Conservation (phyloP, 1,140 invertebrate genomes). For the Drosophila gunungcola region DNA sequence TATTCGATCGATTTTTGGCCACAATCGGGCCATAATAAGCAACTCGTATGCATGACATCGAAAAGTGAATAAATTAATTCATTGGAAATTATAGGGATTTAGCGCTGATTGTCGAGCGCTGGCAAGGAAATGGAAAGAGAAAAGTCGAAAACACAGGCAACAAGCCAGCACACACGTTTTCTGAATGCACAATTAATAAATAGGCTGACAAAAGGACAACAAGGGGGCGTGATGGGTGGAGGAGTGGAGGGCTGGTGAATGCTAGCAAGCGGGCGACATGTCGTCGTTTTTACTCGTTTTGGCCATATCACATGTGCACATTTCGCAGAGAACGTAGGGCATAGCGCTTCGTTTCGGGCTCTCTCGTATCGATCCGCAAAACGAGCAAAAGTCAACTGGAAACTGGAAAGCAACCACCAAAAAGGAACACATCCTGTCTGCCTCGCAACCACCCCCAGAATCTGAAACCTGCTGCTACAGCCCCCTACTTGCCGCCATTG, state of each 20-base stretch:
- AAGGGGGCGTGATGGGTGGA: slow-evolving; percentile 2
- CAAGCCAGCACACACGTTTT: slow-evolving; percentile 57
- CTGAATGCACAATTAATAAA: slow-evolving; percentile 80
- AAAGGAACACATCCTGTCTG: slow-evolving; percentile 48
- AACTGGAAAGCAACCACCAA: slow-evolving; percentile 79
- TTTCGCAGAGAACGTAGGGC: slow-evolving; percentile 50
- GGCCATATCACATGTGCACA: slow-evolving; percentile 76
- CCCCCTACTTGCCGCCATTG: slow-evolving; percentile 52
- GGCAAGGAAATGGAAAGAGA: slow-evolving; percentile 2
- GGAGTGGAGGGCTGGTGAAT: not conserved
- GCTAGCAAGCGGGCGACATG: slow-evolving; percentile 21
- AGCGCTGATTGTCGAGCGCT: slow-evolving; percentile 43
- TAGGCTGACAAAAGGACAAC: slow-evolving; percentile 68
- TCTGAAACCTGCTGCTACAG: not conserved
- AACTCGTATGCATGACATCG: slow-evolving; percentile 49
- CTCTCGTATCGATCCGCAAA: slow-evolving; percentile 67
- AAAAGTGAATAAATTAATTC: slow-evolving; percentile 75
- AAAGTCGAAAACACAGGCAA: slow-evolving; percentile 15
- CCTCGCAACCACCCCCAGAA: not conserved
- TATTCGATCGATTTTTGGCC: slow-evolving; percentile 26
- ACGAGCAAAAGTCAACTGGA: slow-evolving; percentile 77
- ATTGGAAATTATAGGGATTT: slow-evolving; percentile 69
- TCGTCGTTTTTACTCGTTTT: slow-evolving; percentile 50
- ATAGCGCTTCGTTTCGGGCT: slow-evolving; percentile 12
- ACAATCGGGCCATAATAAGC: slow-evolving; percentile 29